These are phyloP conservation scores for Vulpes lagopus DNA, from an alignment of 2,113 vertebrate genomes.

Conservation along the genomic window DNA sequence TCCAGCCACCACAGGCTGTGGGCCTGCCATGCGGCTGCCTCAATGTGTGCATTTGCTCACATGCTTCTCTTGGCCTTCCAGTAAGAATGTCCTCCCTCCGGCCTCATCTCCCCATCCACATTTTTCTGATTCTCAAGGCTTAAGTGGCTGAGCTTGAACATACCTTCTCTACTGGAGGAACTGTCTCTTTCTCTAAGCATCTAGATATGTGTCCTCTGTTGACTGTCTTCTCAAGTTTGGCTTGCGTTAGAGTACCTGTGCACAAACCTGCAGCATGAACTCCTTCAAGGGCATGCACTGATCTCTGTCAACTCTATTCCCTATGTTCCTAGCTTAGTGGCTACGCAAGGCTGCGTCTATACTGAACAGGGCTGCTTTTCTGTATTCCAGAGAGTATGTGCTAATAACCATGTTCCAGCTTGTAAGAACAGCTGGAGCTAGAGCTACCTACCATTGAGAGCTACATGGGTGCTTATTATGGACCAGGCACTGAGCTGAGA, in stretches of 20 bases:
- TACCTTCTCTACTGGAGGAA: not conserved
- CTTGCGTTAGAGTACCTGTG: not conserved
- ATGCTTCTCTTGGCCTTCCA: not conserved
- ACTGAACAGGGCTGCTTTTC: not conserved
- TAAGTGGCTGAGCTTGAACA: not conserved
- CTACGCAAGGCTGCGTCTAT: not conserved
- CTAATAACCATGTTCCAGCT: not conserved
- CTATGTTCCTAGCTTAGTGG: not conserved
- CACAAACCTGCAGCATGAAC: no score
- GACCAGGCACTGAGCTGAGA: not conserved
- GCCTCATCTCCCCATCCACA: not conserved
- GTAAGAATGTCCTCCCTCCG: not conserved
- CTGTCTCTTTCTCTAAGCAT: not conserved
- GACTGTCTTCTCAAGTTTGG: not conserved
- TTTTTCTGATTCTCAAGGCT: not conserved
- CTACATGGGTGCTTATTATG: not conserved
- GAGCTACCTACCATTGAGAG: not conserved
- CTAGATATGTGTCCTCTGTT: not conserved
- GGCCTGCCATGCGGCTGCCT: not conserved
- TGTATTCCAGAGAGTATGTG: not conserved
- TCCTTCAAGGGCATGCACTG: not conserved
- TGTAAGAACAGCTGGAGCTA: not conserved
- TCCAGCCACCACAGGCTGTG: not conserved
- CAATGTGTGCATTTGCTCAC: not conserved
- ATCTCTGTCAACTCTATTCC: not conserved